Base-by-base conservation (phyloP, 2,113 vertebrate species). In the Neodontobutis hainanensis region DNA sequence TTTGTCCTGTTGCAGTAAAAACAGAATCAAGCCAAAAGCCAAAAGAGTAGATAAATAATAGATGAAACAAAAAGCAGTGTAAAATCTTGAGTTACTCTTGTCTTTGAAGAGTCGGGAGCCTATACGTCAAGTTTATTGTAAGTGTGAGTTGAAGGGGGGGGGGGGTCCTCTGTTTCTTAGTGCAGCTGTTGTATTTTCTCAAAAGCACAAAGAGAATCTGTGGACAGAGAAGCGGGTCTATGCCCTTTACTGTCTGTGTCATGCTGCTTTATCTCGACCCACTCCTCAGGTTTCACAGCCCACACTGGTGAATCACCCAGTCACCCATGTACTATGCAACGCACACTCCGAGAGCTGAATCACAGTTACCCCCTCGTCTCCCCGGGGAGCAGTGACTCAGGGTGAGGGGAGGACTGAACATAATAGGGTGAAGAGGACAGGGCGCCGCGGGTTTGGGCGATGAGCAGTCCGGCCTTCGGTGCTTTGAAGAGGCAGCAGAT, bases 391-490 rank as follows among this genome's bases (percentile, higher is more conserved):
- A 83, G 85, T 90, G 89, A 89, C 65, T 90, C 85, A 90, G 76
- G 65, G 64, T 85, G 82, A 83, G 83, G 85, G 78, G 77, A 87
- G 78, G 70, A 60, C 15, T 61, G 74, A 68, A 58, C n/a, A 79
- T 74, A 82, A 81, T 47, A 70, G 75, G 59, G 53, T 48, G 38
- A 50, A 11, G 57, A 58, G 69, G 70, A 75, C 64, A 65, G 70
- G 65, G 64, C 68, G 68, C 58, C 40, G 63, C 43, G 51, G 71
- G 68, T 57, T 62, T 58, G 66, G 27, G 59, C 3, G 74, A 88
- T 88, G 87, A 90, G 80, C 85, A 79, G 87, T 86, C 83, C 87
- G 84, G 74, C 88, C 88, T 84, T 87, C 73, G 73, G 85, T 72
- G 73, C 73, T 83, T 70, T 73, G 84, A 87, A 72, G 86, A 83